Percentiles rank a stretch among this genome's conserved stretches.
Evolutionary conservation across 2,888 invertebrate species (phyloP).

Genomic region (Sesia bembeciformis): DNA sequence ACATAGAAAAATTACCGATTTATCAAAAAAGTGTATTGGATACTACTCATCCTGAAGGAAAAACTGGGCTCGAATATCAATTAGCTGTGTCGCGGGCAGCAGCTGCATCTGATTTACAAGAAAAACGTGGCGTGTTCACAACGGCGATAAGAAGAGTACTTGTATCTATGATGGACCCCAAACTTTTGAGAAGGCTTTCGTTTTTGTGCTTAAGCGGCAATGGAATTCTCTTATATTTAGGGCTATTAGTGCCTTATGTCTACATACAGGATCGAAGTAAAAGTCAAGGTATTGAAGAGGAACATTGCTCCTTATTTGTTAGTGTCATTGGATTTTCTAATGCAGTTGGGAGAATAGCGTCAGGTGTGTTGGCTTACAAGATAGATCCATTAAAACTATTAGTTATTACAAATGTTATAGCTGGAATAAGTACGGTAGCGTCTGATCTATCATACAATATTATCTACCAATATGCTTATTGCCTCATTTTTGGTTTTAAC

Average conservation of each 20-base stretch:
- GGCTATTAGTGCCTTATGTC: constrained; percentile 52
- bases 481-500: constrained; percentile 44
- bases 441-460: constrained; percentile 40
- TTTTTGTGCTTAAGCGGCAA: constrained; percentile 38
- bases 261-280: constrained; percentile 44
- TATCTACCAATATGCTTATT: constrained; percentile 47
- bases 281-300: constrained; percentile 30
- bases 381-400: constrained; percentile 33
- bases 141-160: constrained; percentile 53
- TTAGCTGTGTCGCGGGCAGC: constrained; percentile 58
- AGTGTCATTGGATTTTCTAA: constrained; percentile 50
- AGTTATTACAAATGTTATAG: constrained; percentile 18
- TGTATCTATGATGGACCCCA: constrained; percentile 61
- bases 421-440: constrained; percentile 36
- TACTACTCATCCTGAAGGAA: constrained; percentile 20
- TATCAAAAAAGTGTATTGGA: constrained; percentile 54
- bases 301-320: constrained; percentile 43
- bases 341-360: constrained; percentile 36
- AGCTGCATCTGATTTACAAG: constrained; percentile 45
- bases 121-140: constrained; percentile 48
- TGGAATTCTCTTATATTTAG: constrained; percentile 41
- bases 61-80: constrained; percentile 61
- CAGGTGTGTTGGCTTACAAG: constrained; percentile 43
- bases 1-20: constrained; percentile 37
- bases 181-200: constrained; percentile 37